These are phyloP conservation scores for Pangasius mekongensis DNA, from an alignment of 2,797 vertebrate genomes.

Conservation along the genomic window DNA sequence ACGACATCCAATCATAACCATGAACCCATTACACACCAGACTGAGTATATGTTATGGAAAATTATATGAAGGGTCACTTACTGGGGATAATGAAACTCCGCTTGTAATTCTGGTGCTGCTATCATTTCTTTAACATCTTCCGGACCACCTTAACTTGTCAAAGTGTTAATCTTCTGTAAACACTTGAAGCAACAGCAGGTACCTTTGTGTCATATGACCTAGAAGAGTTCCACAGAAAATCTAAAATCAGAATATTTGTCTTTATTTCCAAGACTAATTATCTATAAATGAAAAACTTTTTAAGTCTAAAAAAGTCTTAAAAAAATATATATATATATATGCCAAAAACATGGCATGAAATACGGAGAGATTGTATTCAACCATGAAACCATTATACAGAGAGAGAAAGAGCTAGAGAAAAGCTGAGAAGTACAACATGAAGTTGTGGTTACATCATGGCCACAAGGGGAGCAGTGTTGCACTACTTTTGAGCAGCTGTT, in stretches of 20 bases:
- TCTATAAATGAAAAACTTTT: too few species aligned
- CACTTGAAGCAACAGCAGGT: conserved; percentile 61
- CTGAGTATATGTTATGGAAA: too few species aligned
- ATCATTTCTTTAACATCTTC: conserved; percentile 80
- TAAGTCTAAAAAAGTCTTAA: too few species aligned
- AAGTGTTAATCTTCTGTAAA: conserved; percentile 83
- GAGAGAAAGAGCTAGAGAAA: not conserved
- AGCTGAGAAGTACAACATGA: not conserved
- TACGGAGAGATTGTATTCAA: not conserved
- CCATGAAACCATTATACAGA: not conserved
- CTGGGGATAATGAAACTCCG: conserved; percentile 75
- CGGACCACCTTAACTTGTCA: conserved; percentile 87
- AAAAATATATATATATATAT: too few species aligned
- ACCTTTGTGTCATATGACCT: conserved; percentile 74
- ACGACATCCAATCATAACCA: conserved; percentile 15
- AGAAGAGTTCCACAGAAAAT: conserved; percentile 35
- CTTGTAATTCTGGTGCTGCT: conserved; percentile 76
- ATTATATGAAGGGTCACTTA: conserved; percentile 57
- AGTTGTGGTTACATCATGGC: conserved; percentile 32
- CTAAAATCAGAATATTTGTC: not conserved
- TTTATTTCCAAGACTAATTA: not conserved
- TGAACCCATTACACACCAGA: not conserved
- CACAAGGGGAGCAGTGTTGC: conserved; percentile 63
- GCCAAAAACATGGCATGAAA: not conserved
- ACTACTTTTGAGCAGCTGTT: conserved; percentile 48